Evolutionary conservation across 2,888 invertebrate species (phyloP).

Genomic region (Synergus laeviventris): DNA sequence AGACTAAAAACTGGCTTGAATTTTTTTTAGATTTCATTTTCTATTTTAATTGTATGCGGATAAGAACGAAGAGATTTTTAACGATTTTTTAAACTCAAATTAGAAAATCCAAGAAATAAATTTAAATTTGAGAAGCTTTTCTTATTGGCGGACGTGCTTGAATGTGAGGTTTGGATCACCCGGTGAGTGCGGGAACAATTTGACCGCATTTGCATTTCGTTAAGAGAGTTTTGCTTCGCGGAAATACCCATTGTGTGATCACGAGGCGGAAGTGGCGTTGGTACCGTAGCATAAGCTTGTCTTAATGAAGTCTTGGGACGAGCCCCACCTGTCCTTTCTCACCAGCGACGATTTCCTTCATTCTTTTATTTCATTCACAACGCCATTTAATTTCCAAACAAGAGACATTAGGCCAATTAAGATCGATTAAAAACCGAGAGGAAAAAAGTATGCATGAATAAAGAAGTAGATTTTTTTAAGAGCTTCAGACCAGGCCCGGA

Average conservation of each 20-base stretch:
- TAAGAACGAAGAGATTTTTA: too few relatives aligned
- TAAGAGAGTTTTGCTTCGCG: constrained; percentile 38
- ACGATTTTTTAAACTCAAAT: too few relatives aligned
- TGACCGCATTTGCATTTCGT: constrained; percentile 31
- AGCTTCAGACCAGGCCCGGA: neutral
- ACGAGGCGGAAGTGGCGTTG: constrained; percentile 41
- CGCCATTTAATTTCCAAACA: constrained; percentile 14
- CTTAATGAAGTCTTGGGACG: constrained; percentile 45
- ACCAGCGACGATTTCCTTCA: constrained; percentile 24
- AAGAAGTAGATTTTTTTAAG: too few relatives aligned
- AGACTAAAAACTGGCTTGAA: too few relatives aligned
- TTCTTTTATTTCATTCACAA: constrained; percentile 39
- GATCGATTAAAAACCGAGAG: neutral
- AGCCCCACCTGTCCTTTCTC: constrained; percentile 46
- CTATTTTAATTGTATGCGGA: too few relatives aligned
- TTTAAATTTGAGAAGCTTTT: neutral
- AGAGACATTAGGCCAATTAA: neutral
- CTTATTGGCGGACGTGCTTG: constrained; percentile 2
- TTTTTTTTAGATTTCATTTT: too few relatives aligned
- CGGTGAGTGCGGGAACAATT: neutral
- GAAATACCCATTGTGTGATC: constrained; percentile 37
- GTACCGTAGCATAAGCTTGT: constrained; percentile 42
- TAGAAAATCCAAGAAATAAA: neutral
- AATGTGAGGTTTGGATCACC: constrained; percentile 3
- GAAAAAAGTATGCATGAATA: neutral